These are phyloP conservation scores for Gallinago jamesoni DNA, from an alignment of 2,113 vertebrate genomes.

Conservation along the genomic window DNA sequence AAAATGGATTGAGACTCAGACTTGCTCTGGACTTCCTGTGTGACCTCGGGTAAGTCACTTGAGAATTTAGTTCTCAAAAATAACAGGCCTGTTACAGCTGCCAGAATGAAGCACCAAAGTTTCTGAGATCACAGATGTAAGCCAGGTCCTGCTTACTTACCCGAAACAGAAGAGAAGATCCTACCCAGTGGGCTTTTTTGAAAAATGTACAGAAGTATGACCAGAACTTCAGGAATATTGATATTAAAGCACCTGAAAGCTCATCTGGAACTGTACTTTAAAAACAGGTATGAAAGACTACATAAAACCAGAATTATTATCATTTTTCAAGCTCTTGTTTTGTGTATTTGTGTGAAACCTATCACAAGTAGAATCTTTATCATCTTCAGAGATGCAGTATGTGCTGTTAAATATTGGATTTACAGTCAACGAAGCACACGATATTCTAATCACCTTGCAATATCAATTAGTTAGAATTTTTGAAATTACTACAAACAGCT, in stretches of 20 bases:
- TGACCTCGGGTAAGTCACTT: conserved; percentile 46
- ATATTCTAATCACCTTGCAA: not conserved
- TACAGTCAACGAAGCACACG: not conserved
- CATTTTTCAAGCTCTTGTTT: not conserved
- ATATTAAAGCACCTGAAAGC: not conserved
- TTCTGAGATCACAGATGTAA: not conserved
- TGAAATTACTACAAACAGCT: not conserved
- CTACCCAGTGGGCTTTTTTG: not conserved
- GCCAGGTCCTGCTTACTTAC: not conserved
- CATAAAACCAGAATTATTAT: not conserved
- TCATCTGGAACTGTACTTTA: not conserved
- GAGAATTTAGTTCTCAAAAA: conserved; percentile 58
- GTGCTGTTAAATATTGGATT: not conserved
- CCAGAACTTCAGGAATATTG: not conserved
- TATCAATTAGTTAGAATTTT: not conserved
- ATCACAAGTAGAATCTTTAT: not conserved
- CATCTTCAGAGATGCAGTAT: not conserved
- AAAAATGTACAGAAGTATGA: not conserved
- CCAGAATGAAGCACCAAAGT: conserved; percentile 14
- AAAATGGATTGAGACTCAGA: conserved; percentile 33
- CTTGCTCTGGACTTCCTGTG: conserved; percentile 35
- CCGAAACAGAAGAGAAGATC: not conserved
- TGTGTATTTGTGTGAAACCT: not conserved
- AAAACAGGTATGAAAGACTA: not conserved
- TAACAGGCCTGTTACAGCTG: conserved; percentile 19